A percentile compares a stretch with the other conserved stretches of the same genome.
Evolutionary conservation across 2,888 invertebrate genomes (phyloP).

Genomic region (Cantharis flavilabris): DNA sequence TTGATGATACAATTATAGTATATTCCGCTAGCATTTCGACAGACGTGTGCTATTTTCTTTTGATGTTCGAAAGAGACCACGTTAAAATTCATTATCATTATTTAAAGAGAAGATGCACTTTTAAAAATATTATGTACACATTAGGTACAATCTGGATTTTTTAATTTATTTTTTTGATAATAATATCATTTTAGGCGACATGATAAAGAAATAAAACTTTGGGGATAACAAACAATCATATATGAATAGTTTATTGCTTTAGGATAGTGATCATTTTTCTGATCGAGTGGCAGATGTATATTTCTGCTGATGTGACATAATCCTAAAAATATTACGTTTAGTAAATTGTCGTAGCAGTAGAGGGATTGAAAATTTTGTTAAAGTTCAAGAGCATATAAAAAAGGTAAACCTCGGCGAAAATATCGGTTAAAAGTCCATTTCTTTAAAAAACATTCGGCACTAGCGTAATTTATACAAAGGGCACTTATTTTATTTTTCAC

Average conservation of each 20-base stretch:
- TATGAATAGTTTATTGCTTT: constrained; percentile 19
- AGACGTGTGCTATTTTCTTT: neutral
- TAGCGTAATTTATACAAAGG: neutral
- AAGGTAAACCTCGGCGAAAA: constrained; percentile 2
- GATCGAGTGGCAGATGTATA: constrained; percentile 17
- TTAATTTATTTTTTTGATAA: neutral
- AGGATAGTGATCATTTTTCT: constrained; percentile 13
- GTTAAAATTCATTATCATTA: neutral
- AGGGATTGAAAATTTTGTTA: constrained; percentile 13
- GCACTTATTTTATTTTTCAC: neutral
- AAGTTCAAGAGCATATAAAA: neutral
- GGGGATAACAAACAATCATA: neutral
- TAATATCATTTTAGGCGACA: neutral
- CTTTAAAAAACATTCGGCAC: neutral
- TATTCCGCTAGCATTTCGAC: neutral
- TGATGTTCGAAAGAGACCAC: neutral
- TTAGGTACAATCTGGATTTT: neutral
- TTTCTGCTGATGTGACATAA: constrained; percentile 24
- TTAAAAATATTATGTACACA: neutral
- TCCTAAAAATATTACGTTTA: constrained; percentile 16
- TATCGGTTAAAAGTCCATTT: neutral
- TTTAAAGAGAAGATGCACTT: neutral
- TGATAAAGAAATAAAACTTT: neutral
- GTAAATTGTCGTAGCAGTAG: constrained; percentile 11
- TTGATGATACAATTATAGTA: neutral